These are phyloP conservation scores for Amphipoea oculea DNA, from an alignment of 2,888 invertebrate species.

Conservation along the genomic window DNA sequence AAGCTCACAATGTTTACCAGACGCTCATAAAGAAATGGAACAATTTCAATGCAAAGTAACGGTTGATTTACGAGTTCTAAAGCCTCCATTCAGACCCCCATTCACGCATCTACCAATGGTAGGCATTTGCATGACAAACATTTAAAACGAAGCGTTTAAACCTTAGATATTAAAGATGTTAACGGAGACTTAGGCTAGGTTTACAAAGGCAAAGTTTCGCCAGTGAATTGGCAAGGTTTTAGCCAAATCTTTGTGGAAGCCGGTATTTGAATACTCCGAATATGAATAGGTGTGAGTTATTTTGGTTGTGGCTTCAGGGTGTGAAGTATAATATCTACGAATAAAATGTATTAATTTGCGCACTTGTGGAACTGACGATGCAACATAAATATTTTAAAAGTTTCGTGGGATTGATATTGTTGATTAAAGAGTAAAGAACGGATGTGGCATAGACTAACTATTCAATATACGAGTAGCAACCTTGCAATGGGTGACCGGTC, in stretches of 20 bases:
- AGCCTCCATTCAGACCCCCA: slow-evolving; percentile 64
- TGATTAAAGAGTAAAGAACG: background rate
- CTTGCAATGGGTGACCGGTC: slow-evolving; percentile 9
- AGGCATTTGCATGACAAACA: slow-evolving; percentile 79
- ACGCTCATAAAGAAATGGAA: slow-evolving; percentile 58
- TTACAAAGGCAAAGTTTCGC: slow-evolving; percentile 52
- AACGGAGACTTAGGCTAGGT: slow-evolving; percentile 53
- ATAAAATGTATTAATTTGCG: background rate
- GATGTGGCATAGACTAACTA: background rate
- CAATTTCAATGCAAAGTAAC: slow-evolving; percentile 67
- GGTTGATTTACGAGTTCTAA: slow-evolving; percentile 69
- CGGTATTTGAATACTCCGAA: slow-evolving; percentile 16
- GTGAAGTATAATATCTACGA: background rate
- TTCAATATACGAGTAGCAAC: slow-evolving; percentile 4
- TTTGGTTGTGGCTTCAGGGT: slow-evolving; percentile 13
- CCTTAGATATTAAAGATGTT: slow-evolving; percentile 68
- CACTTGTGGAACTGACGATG: background rate
- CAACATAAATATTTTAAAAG: background rate
- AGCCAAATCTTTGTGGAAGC: slow-evolving; percentile 40
- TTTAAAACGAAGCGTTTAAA: slow-evolving; percentile 65
- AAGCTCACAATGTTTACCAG: slow-evolving; percentile 43
- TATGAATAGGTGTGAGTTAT: slow-evolving; percentile 33
- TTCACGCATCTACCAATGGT: slow-evolving; percentile 69
- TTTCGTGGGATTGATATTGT: background rate
- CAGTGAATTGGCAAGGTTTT: slow-evolving; percentile 44